Percentiles rank a stretch among this genome's conserved stretches.
Conservation (phyloP, 2,888 invertebrate species). For the Serrognathus titanus region DNA sequence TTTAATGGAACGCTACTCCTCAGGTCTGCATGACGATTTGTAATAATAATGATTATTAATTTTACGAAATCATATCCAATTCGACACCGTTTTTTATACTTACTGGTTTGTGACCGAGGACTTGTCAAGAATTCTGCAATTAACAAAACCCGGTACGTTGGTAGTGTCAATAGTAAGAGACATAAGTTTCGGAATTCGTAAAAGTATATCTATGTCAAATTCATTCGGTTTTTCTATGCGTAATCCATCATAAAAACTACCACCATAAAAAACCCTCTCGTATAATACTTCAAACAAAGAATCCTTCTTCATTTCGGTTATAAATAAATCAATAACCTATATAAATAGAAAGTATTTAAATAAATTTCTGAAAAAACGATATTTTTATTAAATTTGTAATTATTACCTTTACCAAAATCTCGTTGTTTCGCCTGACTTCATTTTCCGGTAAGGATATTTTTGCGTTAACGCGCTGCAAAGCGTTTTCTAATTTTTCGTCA, state of each 20-base stretch:
- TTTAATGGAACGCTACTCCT: too few relatives aligned
- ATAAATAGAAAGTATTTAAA: not conserved
- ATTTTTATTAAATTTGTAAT: not conserved
- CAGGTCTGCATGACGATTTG: too few relatives aligned
- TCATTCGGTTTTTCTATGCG: slow-evolving; percentile 60
- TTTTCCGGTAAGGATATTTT: slow-evolving; percentile 25
- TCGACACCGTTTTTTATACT: too few relatives aligned
- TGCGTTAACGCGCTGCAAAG: slow-evolving; percentile 28
- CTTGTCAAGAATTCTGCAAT: too few relatives aligned
- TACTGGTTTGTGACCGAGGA: too few relatives aligned
- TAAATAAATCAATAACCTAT: slow-evolving; percentile 33
- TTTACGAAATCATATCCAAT: too few relatives aligned
- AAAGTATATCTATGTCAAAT: slow-evolving; percentile 59
- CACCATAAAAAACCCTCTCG: slow-evolving; percentile 50
- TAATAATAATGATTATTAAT: too few relatives aligned
- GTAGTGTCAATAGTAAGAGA: too few relatives aligned
- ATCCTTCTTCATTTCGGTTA: slow-evolving; percentile 36
- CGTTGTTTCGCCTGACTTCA: slow-evolving; percentile 32
- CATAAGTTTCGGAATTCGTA: slow-evolving; percentile 28
- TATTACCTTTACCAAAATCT: slow-evolving; percentile 44
- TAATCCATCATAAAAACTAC: slow-evolving; percentile 60
- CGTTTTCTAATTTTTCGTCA: slow-evolving; percentile 23
- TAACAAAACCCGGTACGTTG: too few relatives aligned
- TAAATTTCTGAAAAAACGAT: not conserved
- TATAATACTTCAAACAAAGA: slow-evolving; percentile 39